Evolutionary conservation across 2,113 vertebrate genomes (phyloP).

Genomic region (Xiphias gladius): DNA sequence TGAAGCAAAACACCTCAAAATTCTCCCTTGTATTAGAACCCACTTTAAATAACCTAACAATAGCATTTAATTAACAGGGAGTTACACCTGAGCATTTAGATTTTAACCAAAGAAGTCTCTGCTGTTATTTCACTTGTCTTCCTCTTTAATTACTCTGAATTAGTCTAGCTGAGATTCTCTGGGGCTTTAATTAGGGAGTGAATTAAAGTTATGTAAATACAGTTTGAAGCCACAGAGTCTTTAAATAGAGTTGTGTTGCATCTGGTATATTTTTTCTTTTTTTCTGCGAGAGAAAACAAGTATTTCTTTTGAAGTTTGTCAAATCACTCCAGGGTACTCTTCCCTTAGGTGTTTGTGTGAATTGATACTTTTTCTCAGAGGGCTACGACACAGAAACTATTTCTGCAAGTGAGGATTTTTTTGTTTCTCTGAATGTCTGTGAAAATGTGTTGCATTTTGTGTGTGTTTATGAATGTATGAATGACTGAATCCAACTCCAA

Average conservation of each 20-base stretch:
- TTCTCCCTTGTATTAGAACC: constrained; percentile 60
- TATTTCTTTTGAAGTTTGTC: constrained; percentile 79
- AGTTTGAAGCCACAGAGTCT: constrained; percentile 68
- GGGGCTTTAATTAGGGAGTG: constrained; percentile 84
- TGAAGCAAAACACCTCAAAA: constrained; percentile 76
- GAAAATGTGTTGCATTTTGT: not conserved
- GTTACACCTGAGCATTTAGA: constrained; percentile 82
- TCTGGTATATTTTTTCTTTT: constrained; percentile 55
- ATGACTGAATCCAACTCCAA: constrained; percentile 43
- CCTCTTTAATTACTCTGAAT: constrained; percentile 82
- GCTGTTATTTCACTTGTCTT: constrained; percentile 74
- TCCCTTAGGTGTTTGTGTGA: constrained; percentile 59
- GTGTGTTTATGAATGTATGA: constrained; percentile 29
- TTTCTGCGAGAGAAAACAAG: constrained; percentile 63
- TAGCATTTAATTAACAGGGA: constrained; percentile 77
- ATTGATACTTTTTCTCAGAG: constrained; percentile 69
- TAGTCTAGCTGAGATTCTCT: constrained; percentile 73
- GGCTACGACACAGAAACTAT: constrained; percentile 51
- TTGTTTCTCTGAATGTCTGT: constrained; percentile 20
- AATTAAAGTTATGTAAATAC: constrained; percentile 85
- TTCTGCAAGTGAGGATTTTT: constrained; percentile 35
- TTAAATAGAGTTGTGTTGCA: constrained; percentile 78
- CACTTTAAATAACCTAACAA: constrained; percentile 74
- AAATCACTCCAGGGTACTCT: constrained; percentile 64
- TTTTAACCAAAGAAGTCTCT: constrained; percentile 68